Evolutionary conservation across 1,140 invertebrate species (phyloP).

Genomic region (Lepidurus apus): DNA sequence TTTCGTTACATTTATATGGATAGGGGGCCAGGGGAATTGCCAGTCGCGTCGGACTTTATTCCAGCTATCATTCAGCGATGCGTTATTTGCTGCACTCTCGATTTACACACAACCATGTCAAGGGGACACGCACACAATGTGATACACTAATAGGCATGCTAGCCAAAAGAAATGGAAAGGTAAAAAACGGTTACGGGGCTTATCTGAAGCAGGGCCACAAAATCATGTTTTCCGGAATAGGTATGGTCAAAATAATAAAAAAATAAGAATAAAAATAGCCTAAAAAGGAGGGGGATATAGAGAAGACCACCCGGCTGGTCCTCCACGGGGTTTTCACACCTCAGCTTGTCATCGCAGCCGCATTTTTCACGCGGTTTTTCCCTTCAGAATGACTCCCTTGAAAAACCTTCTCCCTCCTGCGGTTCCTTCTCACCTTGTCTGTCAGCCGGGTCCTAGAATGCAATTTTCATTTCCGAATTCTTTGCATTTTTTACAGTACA

Average conservation of each 20-base stretch:
- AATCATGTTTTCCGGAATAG: conserved; percentile 5
- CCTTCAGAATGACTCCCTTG: conserved; percentile 2
- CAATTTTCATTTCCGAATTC: conserved; percentile 22
- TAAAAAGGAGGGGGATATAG: conserved; percentile 23
- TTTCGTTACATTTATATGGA: too few species aligned
- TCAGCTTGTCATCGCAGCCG: conserved; percentile 6
- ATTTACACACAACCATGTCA: not conserved
- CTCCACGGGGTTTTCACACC: conserved; percentile 16
- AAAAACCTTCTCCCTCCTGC: not conserved
- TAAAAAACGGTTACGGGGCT: not conserved
- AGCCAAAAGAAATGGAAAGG: not conserved
- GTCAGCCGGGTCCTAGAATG: not conserved
- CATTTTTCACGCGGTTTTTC: conserved; percentile 23
- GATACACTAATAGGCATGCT: not conserved
- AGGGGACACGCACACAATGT: not conserved
- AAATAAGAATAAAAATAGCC: not conserved
- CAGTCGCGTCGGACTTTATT: not conserved
- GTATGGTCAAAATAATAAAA: not conserved
- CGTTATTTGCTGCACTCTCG: not conserved
- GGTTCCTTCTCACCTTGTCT: conserved; percentile 17
- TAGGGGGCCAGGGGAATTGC: too few species aligned
- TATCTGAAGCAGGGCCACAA: not conserved
- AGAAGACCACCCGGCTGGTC: conserved; percentile 16
- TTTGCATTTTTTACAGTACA: not conserved
- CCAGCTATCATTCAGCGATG: not conserved